Evolutionary conservation across 2,113 vertebrate species (phyloP).

Genomic region (Amphiprion percula): DNA sequence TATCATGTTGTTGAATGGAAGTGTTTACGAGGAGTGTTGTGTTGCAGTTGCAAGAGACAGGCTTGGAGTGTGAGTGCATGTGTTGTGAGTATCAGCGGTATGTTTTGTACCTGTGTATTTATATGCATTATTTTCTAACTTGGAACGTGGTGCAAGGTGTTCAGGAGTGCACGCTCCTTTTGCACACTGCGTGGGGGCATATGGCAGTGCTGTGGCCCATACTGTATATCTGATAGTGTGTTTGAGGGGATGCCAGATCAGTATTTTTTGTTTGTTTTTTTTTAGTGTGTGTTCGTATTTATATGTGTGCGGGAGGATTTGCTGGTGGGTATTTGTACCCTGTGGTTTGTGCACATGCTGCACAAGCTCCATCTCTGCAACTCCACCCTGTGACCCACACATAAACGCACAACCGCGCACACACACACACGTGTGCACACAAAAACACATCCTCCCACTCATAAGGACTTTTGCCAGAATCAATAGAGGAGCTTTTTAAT

Average conservation of each 20-base stretch:
- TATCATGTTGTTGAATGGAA: slow-evolving; percentile 73
- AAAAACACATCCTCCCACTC: slow-evolving; percentile 65
- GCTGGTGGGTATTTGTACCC: slow-evolving; percentile 56
- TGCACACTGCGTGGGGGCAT: slow-evolving; percentile 39
- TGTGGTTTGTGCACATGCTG: slow-evolving; percentile 45
- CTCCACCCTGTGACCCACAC: slow-evolving; percentile 65
- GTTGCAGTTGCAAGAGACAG: slow-evolving; percentile 58
- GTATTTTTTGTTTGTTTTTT: slow-evolving; percentile 30
- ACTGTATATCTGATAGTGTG: slow-evolving; percentile 48
- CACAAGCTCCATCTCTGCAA: slow-evolving; percentile 34
- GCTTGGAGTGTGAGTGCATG: slow-evolving; percentile 49
- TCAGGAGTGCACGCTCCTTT: slow-evolving; percentile 34
- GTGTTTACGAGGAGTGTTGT: slow-evolving; percentile 67
- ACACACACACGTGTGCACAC: slow-evolving; percentile 33
- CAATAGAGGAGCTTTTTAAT: slow-evolving; percentile 81
- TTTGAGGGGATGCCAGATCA: slow-evolving; percentile 53
- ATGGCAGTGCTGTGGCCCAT: slow-evolving; percentile 26
- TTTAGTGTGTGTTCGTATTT: slow-evolving; percentile 38
- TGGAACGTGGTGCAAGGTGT: slow-evolving; percentile 28
- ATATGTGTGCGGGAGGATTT: slow-evolving; percentile 54
- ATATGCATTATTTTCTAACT: slow-evolving; percentile 38
- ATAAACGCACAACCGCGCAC: slow-evolving; percentile 38
- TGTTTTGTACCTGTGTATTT: slow-evolving; percentile 62
- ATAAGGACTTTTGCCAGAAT: slow-evolving; percentile 78
- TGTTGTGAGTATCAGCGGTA: slow-evolving; percentile 40